Conservation (phyloP, 1,140 invertebrate genomes). For the Drosophila persimilis region DNA sequence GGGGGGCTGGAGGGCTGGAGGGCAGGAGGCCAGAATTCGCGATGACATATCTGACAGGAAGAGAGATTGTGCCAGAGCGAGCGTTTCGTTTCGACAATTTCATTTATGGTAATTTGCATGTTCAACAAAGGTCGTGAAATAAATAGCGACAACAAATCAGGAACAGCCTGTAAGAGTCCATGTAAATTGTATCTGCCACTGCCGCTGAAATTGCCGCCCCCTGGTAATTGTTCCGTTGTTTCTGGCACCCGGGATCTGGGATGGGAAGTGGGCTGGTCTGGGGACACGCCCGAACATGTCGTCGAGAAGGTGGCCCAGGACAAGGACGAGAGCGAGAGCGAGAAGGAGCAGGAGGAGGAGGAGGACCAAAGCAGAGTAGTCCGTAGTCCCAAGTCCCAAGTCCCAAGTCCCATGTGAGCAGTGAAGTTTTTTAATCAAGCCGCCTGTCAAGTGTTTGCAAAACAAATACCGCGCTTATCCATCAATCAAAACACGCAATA, state of each 20-base stretch:
- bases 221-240: conserved; percentile 58
- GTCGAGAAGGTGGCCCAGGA: conserved; percentile 25
- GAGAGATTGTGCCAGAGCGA: conserved; percentile 48
- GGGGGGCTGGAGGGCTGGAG: no score
- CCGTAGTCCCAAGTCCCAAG: conserved; percentile 54
- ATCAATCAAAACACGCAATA: conserved; percentile 82
- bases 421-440: conserved; percentile 83
- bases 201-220: conserved; percentile 19
- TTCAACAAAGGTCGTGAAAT: conserved; percentile 64
- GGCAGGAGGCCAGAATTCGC: conserved; percentile 8
- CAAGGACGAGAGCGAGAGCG: no score
- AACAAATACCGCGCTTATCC: conserved; percentile 80
- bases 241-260: neutral
- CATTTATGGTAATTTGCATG: conserved; percentile 76
- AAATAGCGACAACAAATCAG: conserved; percentile 80
- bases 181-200: conserved; percentile 56
- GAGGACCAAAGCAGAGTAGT: neutral
- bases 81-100: conserved; percentile 54
- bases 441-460: conserved; percentile 82
- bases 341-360: no score
- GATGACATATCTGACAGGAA: conserved; percentile 76
- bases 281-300: conserved; percentile 70
- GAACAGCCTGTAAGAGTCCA: conserved; percentile 39
- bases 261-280: conserved; percentile 4
- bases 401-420: conserved; percentile 79